A percentile compares a stretch with the other conserved stretches of the same genome.
These are phyloP conservation scores for Drosophila engyochracea DNA, from an alignment of 2,888 invertebrate species.

Conservation along the genomic window DNA sequence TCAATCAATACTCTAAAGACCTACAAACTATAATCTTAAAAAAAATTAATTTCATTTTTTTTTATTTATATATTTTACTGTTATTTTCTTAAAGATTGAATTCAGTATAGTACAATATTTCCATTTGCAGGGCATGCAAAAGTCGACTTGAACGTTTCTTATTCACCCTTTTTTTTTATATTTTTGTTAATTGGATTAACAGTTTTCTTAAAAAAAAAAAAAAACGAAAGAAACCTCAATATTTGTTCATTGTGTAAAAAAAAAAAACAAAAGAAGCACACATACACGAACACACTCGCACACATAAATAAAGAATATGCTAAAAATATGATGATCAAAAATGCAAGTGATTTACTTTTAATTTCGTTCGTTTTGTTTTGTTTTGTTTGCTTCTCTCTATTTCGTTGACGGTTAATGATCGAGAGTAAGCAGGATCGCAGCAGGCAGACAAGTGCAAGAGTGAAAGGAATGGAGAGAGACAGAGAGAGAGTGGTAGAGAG, in stretches of 20 bases:
- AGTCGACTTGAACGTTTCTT: slow-evolving; percentile 24
- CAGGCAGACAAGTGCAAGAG: background rate
- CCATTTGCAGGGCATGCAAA: slow-evolving; percentile 33
- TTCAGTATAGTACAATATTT: background rate
- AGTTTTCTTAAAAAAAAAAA: slow-evolving; percentile 53
- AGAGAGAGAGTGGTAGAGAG: background rate
- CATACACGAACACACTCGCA: background rate
- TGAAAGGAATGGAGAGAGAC: slow-evolving; percentile 2
- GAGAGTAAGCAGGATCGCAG: slow-evolving; percentile 18
- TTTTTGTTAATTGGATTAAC: slow-evolving; percentile 77
- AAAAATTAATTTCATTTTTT: background rate
- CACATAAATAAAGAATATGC: slow-evolving; percentile 44
- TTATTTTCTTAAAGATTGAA: background rate
- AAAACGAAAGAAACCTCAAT: slow-evolving; percentile 66
- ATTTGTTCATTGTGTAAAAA: slow-evolving; percentile 44
- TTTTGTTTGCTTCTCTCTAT: slow-evolving; percentile 4
- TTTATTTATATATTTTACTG: background rate
- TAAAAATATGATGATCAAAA: slow-evolving; percentile 51
- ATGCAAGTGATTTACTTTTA: slow-evolving; percentile 66
- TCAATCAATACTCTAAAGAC: too few species aligned
- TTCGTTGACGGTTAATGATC: slow-evolving; percentile 41
- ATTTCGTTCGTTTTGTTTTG: slow-evolving; percentile 40
- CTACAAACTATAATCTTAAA: background rate
- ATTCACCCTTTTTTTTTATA: slow-evolving; percentile 31
- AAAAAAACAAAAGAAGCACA: slow-evolving; percentile 7